Evolutionary conservation across 1,140 invertebrate genomes (phyloP).

Genomic region (Drosophila kanapiae): DNA sequence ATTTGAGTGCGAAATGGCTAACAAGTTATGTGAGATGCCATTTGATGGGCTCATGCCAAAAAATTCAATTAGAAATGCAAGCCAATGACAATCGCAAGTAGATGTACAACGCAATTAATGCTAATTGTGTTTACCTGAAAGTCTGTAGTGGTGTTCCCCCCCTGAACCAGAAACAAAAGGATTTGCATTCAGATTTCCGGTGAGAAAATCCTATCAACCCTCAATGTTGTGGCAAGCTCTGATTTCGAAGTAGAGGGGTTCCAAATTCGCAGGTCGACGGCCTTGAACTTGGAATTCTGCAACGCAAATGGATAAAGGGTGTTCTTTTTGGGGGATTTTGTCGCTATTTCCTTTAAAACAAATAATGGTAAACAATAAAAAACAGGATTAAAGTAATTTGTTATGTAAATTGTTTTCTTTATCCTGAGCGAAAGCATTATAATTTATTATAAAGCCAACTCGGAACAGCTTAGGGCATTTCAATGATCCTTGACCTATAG

Average conservation of each 20-base stretch:
- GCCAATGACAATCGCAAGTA: constrained; percentile 1
- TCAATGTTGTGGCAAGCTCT: neutral
- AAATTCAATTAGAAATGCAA: constrained; percentile 32
- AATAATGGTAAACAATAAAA: too few species aligned
- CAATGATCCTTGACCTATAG: neutral
- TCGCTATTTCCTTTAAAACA: too few species aligned
- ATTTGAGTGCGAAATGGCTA: constrained; percentile 5
- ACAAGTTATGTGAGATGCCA: constrained; percentile 22
- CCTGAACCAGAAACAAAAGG: neutral
- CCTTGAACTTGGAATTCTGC: constrained; percentile 36
- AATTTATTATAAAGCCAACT: neutral
- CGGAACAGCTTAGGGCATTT: neutral
- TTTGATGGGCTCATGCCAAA: neutral
- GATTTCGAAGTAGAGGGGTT: constrained; percentile 2
- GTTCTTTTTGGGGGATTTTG: neutral
- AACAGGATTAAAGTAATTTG: too few species aligned
- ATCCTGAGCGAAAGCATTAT: too few species aligned
- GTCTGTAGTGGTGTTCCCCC: neutral
- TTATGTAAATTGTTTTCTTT: too few species aligned
- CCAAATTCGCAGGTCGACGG: neutral
- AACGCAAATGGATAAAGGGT: constrained; percentile 29
- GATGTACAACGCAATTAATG: constrained; percentile 29
- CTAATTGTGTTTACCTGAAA: neutral
- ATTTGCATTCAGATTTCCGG: constrained; percentile 7
- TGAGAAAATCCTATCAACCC: neutral